Percentiles rank a stretch among this genome's conserved stretches.
Conservation (phyloP, 2,797 vertebrate genomes). For the Amblyraja radiata region DNA sequence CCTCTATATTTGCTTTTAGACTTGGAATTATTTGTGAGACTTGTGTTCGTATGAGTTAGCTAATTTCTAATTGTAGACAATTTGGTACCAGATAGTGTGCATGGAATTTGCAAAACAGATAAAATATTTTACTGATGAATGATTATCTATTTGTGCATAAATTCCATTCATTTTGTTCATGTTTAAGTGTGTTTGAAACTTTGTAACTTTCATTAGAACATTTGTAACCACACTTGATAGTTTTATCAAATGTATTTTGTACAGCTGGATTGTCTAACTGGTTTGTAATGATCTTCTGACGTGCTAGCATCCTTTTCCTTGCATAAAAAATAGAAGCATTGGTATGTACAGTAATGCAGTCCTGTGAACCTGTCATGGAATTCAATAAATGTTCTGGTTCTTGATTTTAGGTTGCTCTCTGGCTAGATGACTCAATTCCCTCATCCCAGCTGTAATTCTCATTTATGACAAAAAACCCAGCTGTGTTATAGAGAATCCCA, state of each 20-base stretch:
- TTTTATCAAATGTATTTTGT: background rate
- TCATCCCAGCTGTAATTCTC: too few relatives aligned
- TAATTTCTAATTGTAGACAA: background rate
- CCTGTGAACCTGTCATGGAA: background rate
- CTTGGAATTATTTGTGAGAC: background rate
- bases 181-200: background rate
- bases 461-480: too few relatives aligned
- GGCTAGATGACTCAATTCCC: too few relatives aligned
- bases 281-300: background rate
- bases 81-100: background rate
- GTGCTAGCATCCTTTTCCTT: background rate
- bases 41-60: background rate
- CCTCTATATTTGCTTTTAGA: background rate
- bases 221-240: background rate
- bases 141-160: background rate
- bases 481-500: too few relatives aligned
- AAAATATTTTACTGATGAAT: background rate
- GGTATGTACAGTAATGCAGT: too few relatives aligned
- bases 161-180: background rate
- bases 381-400: background rate
- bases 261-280: background rate
- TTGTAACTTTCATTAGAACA: background rate
- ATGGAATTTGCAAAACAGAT: background rate
- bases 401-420: too few relatives aligned
- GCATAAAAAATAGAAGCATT: too few relatives aligned